These are phyloP conservation scores for Drosophila azteca DNA, from an alignment of 1,140 invertebrate genomes.

Conservation along the genomic window DNA sequence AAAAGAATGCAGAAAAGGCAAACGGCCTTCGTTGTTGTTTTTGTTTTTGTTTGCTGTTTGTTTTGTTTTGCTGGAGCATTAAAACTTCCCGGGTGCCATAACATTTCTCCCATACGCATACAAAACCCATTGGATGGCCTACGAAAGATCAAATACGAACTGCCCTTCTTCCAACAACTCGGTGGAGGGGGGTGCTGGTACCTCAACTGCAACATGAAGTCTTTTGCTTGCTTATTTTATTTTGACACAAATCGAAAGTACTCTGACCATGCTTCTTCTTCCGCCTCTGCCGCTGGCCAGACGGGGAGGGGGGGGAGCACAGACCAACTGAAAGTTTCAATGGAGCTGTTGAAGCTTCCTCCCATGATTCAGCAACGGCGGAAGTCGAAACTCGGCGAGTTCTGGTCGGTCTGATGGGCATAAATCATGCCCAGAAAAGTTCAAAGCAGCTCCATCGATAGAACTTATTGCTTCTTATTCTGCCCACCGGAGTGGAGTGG, in stretches of 20 bases:
- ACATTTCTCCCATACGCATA: too few species aligned
- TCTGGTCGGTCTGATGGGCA: slow-evolving; percentile 15
- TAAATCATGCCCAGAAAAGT: slow-evolving; percentile 61
- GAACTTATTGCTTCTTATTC: slow-evolving; percentile 13
- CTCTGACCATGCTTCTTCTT: slow-evolving; percentile 4
- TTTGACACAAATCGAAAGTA: slow-evolving; percentile 56
- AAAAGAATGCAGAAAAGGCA: too few species aligned
- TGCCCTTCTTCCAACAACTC: too few species aligned
- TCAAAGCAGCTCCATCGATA: slow-evolving; percentile 50
- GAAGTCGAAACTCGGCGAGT: slow-evolving; percentile 12
- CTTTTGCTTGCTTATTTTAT: slow-evolving; percentile 58
- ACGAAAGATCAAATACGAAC: too few species aligned
- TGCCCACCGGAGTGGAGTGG: background rate
- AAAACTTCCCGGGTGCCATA: too few species aligned
- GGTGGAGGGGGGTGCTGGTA: slow-evolving; percentile 13
- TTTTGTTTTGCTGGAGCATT: too few species aligned
- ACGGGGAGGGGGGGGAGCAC: background rate
- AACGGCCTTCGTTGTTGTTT: too few species aligned
- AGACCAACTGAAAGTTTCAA: slow-evolving; percentile 39
- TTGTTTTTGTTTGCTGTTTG: too few species aligned
- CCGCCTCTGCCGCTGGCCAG: background rate
- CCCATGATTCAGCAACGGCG: slow-evolving; percentile 31
- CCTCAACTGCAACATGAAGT: slow-evolving; percentile 6
- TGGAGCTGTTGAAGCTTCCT: slow-evolving; percentile 52
- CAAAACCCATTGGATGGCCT: too few species aligned